Conservation (phyloP, 1,140 invertebrate genomes). For the Adelges cooleyi region DNA sequence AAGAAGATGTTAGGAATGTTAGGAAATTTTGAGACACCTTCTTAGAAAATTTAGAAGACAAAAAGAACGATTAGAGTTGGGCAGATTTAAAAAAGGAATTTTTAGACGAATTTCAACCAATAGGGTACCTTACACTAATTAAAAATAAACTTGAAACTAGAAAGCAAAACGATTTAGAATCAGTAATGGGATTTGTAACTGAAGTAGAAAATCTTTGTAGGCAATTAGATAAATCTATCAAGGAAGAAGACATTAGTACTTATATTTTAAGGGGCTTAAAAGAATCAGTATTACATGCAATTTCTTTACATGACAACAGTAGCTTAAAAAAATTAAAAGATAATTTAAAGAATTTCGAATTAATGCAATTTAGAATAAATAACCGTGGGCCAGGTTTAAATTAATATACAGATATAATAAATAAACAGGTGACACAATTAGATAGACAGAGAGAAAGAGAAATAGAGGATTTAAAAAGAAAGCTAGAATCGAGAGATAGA, state of each 20-base stretch:
- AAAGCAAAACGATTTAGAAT: not conserved
- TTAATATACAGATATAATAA: not conserved
- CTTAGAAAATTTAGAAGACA: not conserved
- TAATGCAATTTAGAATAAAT: not conserved
- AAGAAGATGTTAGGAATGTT: no score
- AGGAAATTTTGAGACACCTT: no score
- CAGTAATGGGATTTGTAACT: not conserved
- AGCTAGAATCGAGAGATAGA: not conserved
- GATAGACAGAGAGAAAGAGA: not conserved
- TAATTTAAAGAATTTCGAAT: not conserved
- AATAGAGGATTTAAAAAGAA: not conserved
- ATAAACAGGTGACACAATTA: not conserved
- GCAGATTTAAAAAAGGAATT: not conserved
- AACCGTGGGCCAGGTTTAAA: not conserved
- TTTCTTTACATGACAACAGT: not conserved
- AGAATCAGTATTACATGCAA: not conserved
- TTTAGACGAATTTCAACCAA: not conserved
- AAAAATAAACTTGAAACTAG: not conserved
- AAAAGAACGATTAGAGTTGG: not conserved
- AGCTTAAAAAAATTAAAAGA: conserved; percentile 1
- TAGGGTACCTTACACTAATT: not conserved
- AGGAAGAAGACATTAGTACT: not conserved
- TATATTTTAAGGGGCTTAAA: not conserved
- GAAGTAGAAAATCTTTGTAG: not conserved
- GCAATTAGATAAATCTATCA: not conserved